Conservation (phyloP, 37 sponge, comb jelly and placozoan species). For the Tethya wilhelma region DNA sequence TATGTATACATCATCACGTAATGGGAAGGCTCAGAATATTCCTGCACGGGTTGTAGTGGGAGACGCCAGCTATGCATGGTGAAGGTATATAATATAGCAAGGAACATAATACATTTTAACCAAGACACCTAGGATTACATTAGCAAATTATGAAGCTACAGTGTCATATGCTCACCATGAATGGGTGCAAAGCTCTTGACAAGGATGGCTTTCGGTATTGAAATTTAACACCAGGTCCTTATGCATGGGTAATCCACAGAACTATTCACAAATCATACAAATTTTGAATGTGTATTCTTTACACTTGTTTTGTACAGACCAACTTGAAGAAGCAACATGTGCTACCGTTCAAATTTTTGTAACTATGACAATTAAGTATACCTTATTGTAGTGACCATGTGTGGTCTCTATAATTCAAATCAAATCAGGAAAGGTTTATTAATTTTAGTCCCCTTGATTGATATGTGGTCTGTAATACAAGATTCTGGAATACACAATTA, state of each 20-base stretch:
- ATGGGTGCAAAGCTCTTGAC: conserved; percentile 97
- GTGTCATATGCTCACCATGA: conserved; percentile 71
- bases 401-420: conserved; percentile 73
- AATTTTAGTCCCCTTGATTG: no score
- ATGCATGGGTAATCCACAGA: neutral
- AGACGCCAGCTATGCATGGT: conserved; percentile 97
- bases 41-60: no score
- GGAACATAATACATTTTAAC: conserved; percentile 99
- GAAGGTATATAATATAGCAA: conserved; percentile 98
- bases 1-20: no score
- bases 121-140: conserved; percentile 88
- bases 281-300: neutral
- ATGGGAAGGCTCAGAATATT: no score
- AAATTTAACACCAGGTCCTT: neutral
- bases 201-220: conserved; percentile 75
- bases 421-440: conserved; percentile 91
- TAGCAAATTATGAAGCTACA: neutral
- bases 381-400: conserved; percentile 84
- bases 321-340: conserved; percentile 97
- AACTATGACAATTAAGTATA: conserved; percentile 99
- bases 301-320: conserved; percentile 72
- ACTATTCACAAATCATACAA: neutral
- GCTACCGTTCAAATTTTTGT: conserved; percentile 89
- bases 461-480: neutral
- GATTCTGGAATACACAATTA: neutral